A percentile compares a stretch with the other conserved stretches of the same genome.
Evolutionary conservation across 2,113 vertebrate genomes (phyloP).

Genomic region (Rhinolophus ferrumequinum): DNA sequence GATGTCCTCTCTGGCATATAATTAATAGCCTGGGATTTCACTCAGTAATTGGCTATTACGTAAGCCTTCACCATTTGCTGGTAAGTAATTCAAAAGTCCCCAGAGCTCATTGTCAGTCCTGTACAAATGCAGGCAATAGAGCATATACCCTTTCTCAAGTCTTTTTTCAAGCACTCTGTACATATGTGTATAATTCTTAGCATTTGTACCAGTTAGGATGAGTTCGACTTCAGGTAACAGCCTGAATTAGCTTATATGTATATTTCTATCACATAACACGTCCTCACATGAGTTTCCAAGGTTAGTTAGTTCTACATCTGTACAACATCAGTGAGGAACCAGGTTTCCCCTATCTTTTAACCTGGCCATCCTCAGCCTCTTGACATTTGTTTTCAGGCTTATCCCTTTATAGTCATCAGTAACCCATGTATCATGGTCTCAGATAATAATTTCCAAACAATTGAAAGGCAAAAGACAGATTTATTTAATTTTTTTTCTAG

Average conservation of each 20-base stretch:
- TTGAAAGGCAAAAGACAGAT: background rate
- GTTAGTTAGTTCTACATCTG: background rate
- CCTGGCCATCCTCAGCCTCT: background rate
- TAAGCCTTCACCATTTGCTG: slow-evolving; percentile 71
- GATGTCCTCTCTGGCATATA: slow-evolving; percentile 66
- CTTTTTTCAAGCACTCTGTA: background rate
- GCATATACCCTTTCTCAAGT: background rate
- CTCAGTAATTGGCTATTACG: slow-evolving; percentile 75
- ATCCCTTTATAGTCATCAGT: background rate
- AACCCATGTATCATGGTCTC: background rate
- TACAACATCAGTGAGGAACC: background rate
- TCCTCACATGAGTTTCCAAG: background rate
- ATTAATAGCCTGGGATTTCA: slow-evolving; percentile 80
- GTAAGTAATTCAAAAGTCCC: slow-evolving; percentile 57
- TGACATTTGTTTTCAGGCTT: background rate
- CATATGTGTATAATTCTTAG: background rate
- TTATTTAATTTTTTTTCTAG: background rate
- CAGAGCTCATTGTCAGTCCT: slow-evolving; percentile 3
- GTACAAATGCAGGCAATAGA: slow-evolving; percentile 36
- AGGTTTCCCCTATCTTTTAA: background rate
- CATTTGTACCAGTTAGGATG: background rate
- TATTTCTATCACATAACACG: background rate
- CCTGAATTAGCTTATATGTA: background rate
- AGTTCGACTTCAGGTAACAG: background rate
- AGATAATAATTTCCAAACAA: background rate